phyloP scores from a whole-genome alignment of 2,113 vertebrate genomes.

The Lampris incognitus region DNA sequence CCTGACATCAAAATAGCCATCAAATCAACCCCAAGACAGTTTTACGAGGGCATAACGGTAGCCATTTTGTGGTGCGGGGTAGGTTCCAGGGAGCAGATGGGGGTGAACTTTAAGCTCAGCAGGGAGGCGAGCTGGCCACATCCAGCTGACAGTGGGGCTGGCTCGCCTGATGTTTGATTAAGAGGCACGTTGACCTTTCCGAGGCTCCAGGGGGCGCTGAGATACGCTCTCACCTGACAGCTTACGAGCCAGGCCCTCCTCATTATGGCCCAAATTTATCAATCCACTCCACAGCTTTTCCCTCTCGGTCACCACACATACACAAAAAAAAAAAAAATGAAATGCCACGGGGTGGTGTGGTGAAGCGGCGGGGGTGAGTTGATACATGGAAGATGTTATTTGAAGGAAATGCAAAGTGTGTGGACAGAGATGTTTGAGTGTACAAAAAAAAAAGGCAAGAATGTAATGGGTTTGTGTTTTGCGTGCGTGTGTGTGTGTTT shows the following conservation, averaged over 20 bases:
- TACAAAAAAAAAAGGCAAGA: not conserved
- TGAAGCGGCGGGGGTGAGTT: slow-evolving; percentile 6
- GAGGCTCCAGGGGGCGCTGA: slow-evolving; percentile 72
- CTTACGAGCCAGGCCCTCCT: slow-evolving; percentile 50
- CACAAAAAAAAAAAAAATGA: slow-evolving; percentile 7
- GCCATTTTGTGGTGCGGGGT: slow-evolving; percentile 37
- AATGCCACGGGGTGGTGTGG: slow-evolving; percentile 30
- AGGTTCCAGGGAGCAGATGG: slow-evolving; percentile 67
- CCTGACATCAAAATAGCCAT: slow-evolving; percentile 20
- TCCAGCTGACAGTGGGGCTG: slow-evolving; percentile 67
- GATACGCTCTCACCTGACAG: slow-evolving; percentile 71
- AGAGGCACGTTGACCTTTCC: slow-evolving; percentile 81
- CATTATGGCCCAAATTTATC: slow-evolving; percentile 70
- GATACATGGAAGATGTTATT: slow-evolving; percentile 31
- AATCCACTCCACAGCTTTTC: slow-evolving; percentile 33
- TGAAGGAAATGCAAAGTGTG: slow-evolving; percentile 6
- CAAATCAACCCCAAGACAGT: slow-evolving; percentile 46
- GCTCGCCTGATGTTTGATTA: slow-evolving; percentile 81
- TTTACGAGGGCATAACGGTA: slow-evolving; percentile 44
- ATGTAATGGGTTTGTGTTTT: no score
- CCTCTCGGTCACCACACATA: not conserved
- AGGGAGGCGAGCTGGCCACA: slow-evolving; percentile 56
- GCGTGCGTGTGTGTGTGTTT: not conserved
- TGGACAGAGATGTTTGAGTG: not conserved
- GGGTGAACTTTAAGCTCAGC: slow-evolving; percentile 79